These are phyloP conservation scores for Apostichopus leukothele DNA, from an alignment of 53 echinoderm and acorn worm species.

Conservation along the genomic window DNA sequence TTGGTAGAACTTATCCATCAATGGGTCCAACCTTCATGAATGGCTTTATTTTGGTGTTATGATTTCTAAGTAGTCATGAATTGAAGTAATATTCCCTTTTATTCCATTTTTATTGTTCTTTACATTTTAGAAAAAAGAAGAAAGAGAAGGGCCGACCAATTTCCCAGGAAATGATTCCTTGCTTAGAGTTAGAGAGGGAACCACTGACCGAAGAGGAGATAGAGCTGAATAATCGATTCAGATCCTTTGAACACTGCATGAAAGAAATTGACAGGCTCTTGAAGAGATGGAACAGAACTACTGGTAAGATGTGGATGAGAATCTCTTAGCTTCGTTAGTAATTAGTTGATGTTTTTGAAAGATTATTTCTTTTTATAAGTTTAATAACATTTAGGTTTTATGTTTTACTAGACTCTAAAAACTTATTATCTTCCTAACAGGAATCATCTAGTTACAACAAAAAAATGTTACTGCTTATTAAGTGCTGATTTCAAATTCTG, in stretches of 20 bases:
- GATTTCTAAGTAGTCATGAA: neutral
- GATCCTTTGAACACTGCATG: conserved; percentile 94
- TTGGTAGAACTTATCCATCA: no score
- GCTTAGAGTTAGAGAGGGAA: conserved; percentile 76
- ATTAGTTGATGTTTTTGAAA: no score
- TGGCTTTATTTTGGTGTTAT: neutral
- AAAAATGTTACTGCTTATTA: no score
- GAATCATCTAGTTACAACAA: no score
- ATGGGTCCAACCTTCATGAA: neutral
- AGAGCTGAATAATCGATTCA: conserved; percentile 78
- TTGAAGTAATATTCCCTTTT: neutral
- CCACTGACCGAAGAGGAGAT: conserved; percentile 82
- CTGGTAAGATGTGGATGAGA: conserved; percentile 56
- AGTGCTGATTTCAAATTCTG: no score
- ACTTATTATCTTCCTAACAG: no score
- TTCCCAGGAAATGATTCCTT: conserved; percentile 78
- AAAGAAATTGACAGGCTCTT: conserved; percentile 91
- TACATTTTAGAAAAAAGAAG: conserved; percentile 76
- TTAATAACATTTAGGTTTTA: no score
- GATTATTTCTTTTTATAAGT: no score
- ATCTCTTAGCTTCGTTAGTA: no score
- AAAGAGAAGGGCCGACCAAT: conserved; percentile 91
- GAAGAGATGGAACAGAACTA: conserved; percentile 90
- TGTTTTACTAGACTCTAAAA: no score
- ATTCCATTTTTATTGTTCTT: neutral